These are phyloP conservation scores for Anniella stebbinsi DNA, from an alignment of 2,797 vertebrate species.

Conservation along the genomic window DNA sequence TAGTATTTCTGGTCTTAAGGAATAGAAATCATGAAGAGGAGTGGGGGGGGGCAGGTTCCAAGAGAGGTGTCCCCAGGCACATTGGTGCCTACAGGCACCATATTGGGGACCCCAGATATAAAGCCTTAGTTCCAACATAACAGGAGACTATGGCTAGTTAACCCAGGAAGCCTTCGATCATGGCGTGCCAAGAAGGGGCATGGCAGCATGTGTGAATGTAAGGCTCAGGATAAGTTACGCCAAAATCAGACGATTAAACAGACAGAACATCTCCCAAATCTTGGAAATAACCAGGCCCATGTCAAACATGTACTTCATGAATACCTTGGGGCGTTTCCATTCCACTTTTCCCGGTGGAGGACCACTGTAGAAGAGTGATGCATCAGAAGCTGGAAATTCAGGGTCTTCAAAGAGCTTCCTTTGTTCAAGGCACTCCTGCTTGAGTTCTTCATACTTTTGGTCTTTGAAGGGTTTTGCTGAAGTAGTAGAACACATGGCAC, in stretches of 20 bases:
- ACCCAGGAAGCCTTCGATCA: neutral
- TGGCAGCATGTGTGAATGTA: no score
- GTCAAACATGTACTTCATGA: neutral
- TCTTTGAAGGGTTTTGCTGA: conserved; percentile 80
- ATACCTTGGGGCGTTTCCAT: conserved; percentile 91
- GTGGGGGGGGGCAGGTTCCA: no score
- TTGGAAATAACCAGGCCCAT: neutral
- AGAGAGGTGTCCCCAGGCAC: no score
- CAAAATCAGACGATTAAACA: neutral
- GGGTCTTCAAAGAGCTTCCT: conserved; percentile 90
- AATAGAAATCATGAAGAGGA: no score
- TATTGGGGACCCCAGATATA: no score
- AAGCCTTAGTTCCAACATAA: neutral
- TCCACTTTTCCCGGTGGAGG: conserved; percentile 80
- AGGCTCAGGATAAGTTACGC: neutral
- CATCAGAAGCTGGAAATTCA: conserved; percentile 85
- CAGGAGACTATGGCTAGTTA: neutral
- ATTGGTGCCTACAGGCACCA: no score
- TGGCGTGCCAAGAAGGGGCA: neutral
- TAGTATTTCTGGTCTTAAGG: no score
- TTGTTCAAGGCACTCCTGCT: conserved; percentile 80
- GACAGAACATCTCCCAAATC: neutral
- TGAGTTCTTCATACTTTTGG: conserved; percentile 88
- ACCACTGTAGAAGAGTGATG: conserved; percentile 86
- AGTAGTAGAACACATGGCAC: conserved; percentile 83